These are phyloP conservation scores for Tetragonula clypearis DNA, from an alignment of 1,140 invertebrate species.

Conservation along the genomic window DNA sequence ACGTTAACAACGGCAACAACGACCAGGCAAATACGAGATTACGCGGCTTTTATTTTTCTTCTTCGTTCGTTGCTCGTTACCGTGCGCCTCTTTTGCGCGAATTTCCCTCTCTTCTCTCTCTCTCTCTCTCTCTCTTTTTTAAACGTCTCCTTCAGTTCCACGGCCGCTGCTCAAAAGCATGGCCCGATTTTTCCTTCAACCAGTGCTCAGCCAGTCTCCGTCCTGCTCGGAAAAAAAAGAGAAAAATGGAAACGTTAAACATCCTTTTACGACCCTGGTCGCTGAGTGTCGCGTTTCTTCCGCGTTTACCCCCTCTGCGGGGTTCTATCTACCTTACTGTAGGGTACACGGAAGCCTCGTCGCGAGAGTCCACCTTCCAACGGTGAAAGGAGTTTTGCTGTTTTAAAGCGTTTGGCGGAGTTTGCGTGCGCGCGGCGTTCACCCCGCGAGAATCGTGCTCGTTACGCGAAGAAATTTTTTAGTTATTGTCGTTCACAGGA, in stretches of 20 bases:
- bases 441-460: too few relatives aligned
- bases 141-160: not conserved
- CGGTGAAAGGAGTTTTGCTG: constrained; percentile 18
- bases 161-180: not conserved
- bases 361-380: too few relatives aligned
- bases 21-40: constrained; percentile 36
- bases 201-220: not conserved
- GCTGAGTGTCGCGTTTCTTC: not conserved
- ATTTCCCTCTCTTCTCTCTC: not conserved
- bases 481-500: not conserved
- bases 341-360: too few relatives aligned
- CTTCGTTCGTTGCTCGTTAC: constrained; percentile 29
- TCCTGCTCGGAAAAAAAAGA: not conserved
- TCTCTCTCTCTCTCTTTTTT: too few relatives aligned
- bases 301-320: not conserved
- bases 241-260: not conserved
- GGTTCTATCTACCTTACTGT: not conserved
- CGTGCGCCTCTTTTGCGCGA: constrained; percentile 18
- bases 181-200: constrained; percentile 8
- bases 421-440: not conserved
- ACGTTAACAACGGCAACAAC: constrained; percentile 38
- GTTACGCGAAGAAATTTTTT: not conserved
- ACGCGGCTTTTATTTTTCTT: constrained; percentile 15
- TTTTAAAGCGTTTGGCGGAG: constrained; percentile 27
- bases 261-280: not conserved